These are phyloP conservation scores for Lathronympha strigana DNA, from an alignment of 2,888 invertebrate species.

Conservation along the genomic window DNA sequence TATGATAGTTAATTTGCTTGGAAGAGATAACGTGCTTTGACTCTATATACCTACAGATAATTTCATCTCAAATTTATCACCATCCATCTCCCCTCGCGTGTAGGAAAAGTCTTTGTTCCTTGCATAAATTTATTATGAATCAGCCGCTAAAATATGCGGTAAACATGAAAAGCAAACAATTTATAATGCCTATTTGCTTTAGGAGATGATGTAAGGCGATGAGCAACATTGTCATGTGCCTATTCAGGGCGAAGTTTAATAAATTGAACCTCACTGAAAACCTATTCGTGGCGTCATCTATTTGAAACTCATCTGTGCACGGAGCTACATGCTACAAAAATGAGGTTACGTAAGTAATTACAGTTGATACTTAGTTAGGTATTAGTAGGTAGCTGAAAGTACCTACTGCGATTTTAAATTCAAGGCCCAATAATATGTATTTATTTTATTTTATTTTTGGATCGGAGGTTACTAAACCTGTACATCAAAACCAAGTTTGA, in stretches of 20 bases:
- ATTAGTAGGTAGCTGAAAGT: no score
- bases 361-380: no score
- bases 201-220: constrained; percentile 37
- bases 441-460: no score
- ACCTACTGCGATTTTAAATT: no score
- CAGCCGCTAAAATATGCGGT: constrained; percentile 36
- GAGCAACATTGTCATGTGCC: constrained; percentile 9
- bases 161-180: constrained; percentile 37
- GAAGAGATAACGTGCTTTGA: no score
- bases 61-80: constrained; percentile 29
- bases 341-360: no score
- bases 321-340: not conserved
- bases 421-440: no score
- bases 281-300: not conserved
- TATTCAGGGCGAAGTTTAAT: constrained; percentile 7
- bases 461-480: no score
- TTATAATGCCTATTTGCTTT: constrained; percentile 30
- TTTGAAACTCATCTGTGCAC: not conserved
- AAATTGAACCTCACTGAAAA: constrained; percentile 4
- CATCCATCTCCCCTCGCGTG: constrained; percentile 2
- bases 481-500: no score
- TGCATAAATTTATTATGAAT: constrained; percentile 41
- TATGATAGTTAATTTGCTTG: no score
- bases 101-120: constrained; percentile 31
- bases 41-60: constrained; percentile 20